Evolutionary conservation across 2,113 vertebrate species (phyloP), one percentile per base, ranked within the genome.

Genomic region (Halichoeres trimaculatus): DNA sequence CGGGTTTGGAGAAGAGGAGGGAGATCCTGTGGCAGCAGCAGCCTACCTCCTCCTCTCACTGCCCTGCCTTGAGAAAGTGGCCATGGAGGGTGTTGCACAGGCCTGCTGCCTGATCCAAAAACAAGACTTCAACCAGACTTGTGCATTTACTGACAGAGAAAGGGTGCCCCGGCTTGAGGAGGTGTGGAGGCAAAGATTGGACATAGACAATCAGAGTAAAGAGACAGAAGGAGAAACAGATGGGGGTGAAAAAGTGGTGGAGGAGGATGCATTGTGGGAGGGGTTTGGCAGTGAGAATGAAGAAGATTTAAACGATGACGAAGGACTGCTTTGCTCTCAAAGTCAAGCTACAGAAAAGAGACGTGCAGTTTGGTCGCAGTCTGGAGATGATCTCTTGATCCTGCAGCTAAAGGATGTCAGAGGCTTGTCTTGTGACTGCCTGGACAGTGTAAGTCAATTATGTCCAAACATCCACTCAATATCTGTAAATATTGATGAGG

Each of bases 11-110:
- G 77, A 91, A 74, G 61, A 70, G 41, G 86, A 91, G 50, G 79
- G 41, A 2, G 91, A 94, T 11, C 23, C 71, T 10, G 70, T 38
- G 9, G 77, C 63, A 0, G 84, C 85, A 1, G 84, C 90, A 4
- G 90, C 91, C 26, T 91, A 88, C 55, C 88, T 94, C 5, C 86
- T 94, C 43, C 92, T 94, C 11, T 51, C 86, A 23, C 62, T 93
- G 73, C 84, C 91, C 7, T n/a, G 12, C 56, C 83, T 94, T 45
- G 79, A 90, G 43, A 90, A 79, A 45, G 63, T 91, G 63, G 92
- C 90, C 1, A 10, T 93, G 38, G 94, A 93, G 16, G 86, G 87
- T 16, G 73, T 93, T 5, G 81, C 63, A 1, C 80, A 88, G 54
- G 94, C 92, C 60, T 94, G 86, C 57, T 14, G 14, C 34, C 77